Conservation (phyloP, 2,797 vertebrate genomes). For the Phoeniculus purpureus region DNA sequence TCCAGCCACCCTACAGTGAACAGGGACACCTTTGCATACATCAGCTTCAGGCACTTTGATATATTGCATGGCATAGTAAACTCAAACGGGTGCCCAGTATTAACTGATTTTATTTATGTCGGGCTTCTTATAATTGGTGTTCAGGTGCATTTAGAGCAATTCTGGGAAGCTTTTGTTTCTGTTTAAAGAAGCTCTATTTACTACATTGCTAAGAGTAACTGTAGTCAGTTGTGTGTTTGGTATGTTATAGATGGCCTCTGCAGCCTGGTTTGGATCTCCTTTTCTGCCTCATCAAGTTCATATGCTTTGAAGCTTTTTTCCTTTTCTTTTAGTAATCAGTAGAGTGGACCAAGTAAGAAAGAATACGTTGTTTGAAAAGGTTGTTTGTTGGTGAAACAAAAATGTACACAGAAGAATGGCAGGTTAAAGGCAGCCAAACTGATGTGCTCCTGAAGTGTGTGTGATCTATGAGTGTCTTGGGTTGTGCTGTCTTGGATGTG, state of each 20-base stretch:
- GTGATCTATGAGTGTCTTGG: accelerated
- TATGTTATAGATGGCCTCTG: neutral
- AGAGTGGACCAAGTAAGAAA: neutral
- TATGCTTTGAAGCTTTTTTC: neutral
- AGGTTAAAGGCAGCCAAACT: neutral
- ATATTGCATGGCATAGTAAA: neutral
- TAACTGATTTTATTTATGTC: neutral
- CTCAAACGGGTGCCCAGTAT: neutral
- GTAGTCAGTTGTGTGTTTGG: neutral
- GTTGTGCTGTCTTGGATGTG: neutral
- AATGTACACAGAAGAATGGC: neutral
- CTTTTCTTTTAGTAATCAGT: neutral
- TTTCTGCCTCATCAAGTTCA: neutral
- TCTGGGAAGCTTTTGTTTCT: neutral
- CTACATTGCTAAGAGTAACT: neutral
- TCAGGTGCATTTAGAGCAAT: neutral
- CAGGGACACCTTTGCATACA: neutral
- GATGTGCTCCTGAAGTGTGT: neutral
- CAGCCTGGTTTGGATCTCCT: neutral
- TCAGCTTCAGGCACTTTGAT: neutral
- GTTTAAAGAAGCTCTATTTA: neutral
- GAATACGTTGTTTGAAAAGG: neutral
- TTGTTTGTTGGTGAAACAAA: neutral
- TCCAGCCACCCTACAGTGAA: accelerated
- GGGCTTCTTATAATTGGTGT: neutral